Base-by-base conservation (phyloP, 2,113 vertebrate species). In the Plotosus lineatus region DNA sequence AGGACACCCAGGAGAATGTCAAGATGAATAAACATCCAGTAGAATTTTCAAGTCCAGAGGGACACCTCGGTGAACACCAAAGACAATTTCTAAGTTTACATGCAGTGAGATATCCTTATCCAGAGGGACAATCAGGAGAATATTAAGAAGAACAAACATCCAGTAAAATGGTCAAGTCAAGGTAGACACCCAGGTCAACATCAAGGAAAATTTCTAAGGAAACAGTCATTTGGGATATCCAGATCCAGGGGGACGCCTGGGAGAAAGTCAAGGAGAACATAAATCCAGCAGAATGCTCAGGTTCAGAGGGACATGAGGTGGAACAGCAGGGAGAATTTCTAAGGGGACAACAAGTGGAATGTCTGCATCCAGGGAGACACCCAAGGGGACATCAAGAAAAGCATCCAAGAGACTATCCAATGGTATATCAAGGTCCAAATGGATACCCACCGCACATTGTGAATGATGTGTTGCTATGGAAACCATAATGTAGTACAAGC, bases 291-390 rank as follows among this genome's bases (percentile, higher is more conserved):
- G 31, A 84, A 88, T 86, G 86, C 90, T 82, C 88, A 90, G 65
- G 76, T 85, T 84, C 84, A 88, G 48, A 11, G 15, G 48, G 19
- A 50, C 15, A 88, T 89, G 82, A 84, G 82, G 86, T n/a, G 86
- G 88, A 90, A 87, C 74, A 78, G 21, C 0, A 3, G 21, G 15
- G 6, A 19, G 50, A 51, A 51, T 4, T 1, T 19, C 1, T 23
- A 55, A 2, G 6, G 21, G 5, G n/a, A 23, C 19, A 23, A 23
- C 19, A 4, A 53, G 5, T 21, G 8, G 51, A 53, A 21, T 6
- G 1, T 53, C 1, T 21, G 9, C 51, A 53, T 53, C 0, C 21
- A 53, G 51, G 1, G 2, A 21, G 23, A 23, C 51, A 23, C 23
- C 21, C 51, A 53, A 5, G 19, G 1, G 19, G 7, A 53, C 51